Percentiles rank a stretch among this genome's conserved stretches.
Conservation (phyloP, 2,113 vertebrate species). For the Dolichallabes microphthalmus region DNA sequence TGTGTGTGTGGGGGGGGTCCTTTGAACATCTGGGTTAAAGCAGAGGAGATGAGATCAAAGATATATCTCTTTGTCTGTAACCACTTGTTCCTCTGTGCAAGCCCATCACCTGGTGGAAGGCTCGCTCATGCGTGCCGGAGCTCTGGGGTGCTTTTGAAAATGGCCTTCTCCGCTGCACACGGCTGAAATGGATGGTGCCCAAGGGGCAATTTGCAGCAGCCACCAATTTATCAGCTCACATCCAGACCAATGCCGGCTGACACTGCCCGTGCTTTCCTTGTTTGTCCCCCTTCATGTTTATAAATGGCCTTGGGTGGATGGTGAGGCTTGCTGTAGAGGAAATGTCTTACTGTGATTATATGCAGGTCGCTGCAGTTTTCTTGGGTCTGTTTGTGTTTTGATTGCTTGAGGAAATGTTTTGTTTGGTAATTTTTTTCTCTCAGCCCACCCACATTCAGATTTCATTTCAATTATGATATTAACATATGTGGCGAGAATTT, state of each 20-base stretch:
- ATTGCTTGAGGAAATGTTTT: conserved; percentile 74
- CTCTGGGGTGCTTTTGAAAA: conserved; percentile 71
- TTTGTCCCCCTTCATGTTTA: conserved; percentile 61
- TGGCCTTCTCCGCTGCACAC: conserved; percentile 60
- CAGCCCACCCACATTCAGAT: conserved; percentile 42
- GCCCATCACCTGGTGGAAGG: conserved; percentile 61
- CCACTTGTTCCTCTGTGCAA: conserved; percentile 37
- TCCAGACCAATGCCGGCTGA: conserved; percentile 62
- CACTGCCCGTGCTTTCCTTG: conserved; percentile 57
- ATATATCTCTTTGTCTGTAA: conserved; percentile 44
- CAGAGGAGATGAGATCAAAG: conserved; percentile 50
- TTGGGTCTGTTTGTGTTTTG: conserved; percentile 69
- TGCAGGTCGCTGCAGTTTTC: conserved; percentile 59
- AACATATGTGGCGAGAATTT: conserved; percentile 12
- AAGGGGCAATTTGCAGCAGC: conserved; percentile 64
- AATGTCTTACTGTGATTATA: conserved; percentile 61
- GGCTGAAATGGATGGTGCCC: conserved; percentile 66
- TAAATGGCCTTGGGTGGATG: conserved; percentile 60
- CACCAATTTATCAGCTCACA: conserved; percentile 69
- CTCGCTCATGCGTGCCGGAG: conserved; percentile 63
- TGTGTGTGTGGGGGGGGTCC: conserved; percentile 20
- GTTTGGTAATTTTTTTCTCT: conserved; percentile 61
- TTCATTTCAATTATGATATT: conserved; percentile 38
- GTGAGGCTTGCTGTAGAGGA: conserved; percentile 43
- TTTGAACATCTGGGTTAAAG: conserved; percentile 39